phyloP scores from a whole-genome alignment of 2,113 vertebrate species.

The Delphinus delphis region DNA sequence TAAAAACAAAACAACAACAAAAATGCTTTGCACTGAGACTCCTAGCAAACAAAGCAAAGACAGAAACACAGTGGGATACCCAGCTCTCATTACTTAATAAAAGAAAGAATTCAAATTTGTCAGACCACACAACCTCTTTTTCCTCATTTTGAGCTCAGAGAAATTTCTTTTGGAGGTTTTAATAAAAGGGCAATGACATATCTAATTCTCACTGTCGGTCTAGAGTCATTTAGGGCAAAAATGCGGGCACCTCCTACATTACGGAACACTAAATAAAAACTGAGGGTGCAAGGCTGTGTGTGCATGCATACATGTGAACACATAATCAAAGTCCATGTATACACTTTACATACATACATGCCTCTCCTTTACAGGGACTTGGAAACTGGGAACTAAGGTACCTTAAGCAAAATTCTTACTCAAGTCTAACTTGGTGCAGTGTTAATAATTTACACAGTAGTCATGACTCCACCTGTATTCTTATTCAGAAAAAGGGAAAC shows the following conservation, averaged over 20 bases:
- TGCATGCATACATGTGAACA: not conserved
- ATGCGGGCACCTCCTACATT: not conserved
- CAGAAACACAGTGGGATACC: not conserved
- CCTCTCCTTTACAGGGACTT: not conserved
- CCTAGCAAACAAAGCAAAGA: not conserved
- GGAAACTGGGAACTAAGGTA: not conserved
- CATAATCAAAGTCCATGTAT: too few relatives aligned
- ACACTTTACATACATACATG: too few relatives aligned
- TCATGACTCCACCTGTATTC: not conserved
- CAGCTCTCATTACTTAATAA: not conserved
- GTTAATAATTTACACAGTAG: not conserved
- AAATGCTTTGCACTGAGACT: not conserved
- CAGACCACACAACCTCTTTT: not conserved
- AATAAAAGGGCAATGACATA: not conserved
- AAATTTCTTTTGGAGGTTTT: not conserved
- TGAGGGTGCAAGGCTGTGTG: not conserved
- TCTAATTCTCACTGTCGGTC: not conserved
- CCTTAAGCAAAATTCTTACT: not conserved
- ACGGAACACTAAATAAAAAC: not conserved
- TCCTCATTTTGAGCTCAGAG: not conserved
- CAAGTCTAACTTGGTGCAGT: not conserved
- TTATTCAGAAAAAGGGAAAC: not conserved
- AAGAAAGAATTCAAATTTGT: conserved; percentile 5
- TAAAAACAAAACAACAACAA: not conserved
- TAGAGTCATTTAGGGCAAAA: not conserved